Conservation (phyloP, 1,140 invertebrate species). For the Meloidogyne hapla region DNA sequence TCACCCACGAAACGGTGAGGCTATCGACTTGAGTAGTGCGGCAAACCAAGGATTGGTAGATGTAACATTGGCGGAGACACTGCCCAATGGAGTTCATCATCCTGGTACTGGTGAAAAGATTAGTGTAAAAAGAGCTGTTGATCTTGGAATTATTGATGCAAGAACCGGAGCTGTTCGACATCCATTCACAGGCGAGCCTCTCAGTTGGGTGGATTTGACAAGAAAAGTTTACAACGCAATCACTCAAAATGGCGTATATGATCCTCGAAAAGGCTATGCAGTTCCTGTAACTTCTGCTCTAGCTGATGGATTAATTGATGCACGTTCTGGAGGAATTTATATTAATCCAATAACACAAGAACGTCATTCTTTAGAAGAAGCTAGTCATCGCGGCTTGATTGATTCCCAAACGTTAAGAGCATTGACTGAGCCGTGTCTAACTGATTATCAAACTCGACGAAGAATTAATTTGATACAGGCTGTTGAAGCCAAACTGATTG, state of each 20-base stretch:
- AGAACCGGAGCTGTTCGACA: conserved; percentile 76
- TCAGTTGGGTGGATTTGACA: conserved; percentile 61
- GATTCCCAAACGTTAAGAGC: conserved; percentile 82
- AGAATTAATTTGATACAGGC: conserved; percentile 76
- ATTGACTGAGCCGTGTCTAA: conserved; percentile 77
- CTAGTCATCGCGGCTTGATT: conserved; percentile 79
- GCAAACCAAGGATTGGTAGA: conserved; percentile 62
- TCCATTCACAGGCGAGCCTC: conserved; percentile 53
- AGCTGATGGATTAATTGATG: conserved; percentile 82
- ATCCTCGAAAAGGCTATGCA: conserved; percentile 76
- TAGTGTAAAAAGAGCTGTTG: conserved; percentile 79
- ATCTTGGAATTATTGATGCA: conserved; percentile 79
- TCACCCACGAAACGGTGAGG: conserved; percentile 56
- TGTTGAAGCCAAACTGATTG: conserved; percentile 76
- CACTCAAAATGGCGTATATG: conserved; percentile 63
- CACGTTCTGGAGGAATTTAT: conserved; percentile 74
- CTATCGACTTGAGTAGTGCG: conserved; percentile 54
- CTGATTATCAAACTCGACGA: conserved; percentile 73
- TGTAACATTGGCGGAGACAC: conserved; percentile 61
- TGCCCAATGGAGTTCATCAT: conserved; percentile 60
- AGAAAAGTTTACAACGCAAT: conserved; percentile 60
- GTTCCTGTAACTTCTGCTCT: conserved; percentile 78
- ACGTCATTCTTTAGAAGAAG: conserved; percentile 74
- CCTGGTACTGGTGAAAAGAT: conserved; percentile 66
- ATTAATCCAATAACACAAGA: conserved; percentile 80